Evolutionary conservation across 2,113 vertebrate species (phyloP).

Genomic region (Lamprotornis superbus): DNA sequence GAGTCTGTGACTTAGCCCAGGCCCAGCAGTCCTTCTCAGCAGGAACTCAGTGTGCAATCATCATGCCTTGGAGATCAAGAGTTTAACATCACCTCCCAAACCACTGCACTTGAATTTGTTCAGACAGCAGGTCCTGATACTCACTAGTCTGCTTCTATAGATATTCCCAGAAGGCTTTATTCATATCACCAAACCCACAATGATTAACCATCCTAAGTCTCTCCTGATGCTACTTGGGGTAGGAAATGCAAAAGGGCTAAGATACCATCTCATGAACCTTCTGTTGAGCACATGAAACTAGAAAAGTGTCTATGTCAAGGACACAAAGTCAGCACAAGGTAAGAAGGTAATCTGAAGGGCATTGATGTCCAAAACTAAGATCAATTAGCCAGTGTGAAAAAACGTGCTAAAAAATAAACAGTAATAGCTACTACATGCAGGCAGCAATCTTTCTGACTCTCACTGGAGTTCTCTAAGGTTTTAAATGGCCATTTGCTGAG

Average conservation of each 20-base stretch:
- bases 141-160: neutral
- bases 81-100: neutral
- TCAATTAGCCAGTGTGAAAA: neutral
- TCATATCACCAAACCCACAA: neutral
- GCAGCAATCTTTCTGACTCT: neutral
- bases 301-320: neutral
- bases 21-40: neutral
- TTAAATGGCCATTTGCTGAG: neutral
- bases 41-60: neutral
- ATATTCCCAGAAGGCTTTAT: neutral
- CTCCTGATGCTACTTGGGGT: neutral
- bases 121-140: neutral
- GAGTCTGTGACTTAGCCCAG: neutral
- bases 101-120: rapidly evolving
- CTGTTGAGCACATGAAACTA: neutral
- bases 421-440: neutral
- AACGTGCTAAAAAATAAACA: neutral
- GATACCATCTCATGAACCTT: neutral
- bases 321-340: neutral
- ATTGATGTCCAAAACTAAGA: neutral
- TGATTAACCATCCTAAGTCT: neutral
- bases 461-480: neutral
- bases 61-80: neutral
- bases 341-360: neutral
- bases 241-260: neutral